Base-by-base conservation (phyloP, 2,113 vertebrate species). In the Chascanopsetta lugubris region DNA sequence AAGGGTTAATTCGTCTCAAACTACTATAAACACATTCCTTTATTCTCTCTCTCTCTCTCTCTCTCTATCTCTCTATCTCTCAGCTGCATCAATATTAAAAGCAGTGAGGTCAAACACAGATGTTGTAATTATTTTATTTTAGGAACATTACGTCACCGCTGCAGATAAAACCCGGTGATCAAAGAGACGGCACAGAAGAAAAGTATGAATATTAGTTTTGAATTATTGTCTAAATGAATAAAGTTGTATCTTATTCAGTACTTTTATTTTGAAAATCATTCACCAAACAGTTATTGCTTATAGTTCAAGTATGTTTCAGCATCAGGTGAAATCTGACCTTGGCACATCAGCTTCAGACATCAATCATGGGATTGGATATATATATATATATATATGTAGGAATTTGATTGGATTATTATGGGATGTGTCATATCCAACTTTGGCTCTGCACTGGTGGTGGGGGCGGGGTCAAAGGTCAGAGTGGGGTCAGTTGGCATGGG, bases 381-480 rank as follows among this genome's bases (percentile, higher is more conserved):
- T 15, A n/a, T n/a, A n/a, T n/a, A n/a, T 38, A 38, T 38, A 38
- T 38, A 17, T 13, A 5, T 8, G 8, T 30, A 30, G 29, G 34
- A 38, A 38, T 15, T 2, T 5, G 34, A 38, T 38, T 38, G 34
- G 3, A n/a, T 38, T 12, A 24, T 18, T 10, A 9, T 13, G 1
- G 20, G 4, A 46, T 46, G n/a, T n/a, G 1, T 29, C 4, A 2
- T 11, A 2, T 60, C n/a, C n/a, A n/a, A n/a, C n/a, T n/a, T n/a
- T n/a, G n/a, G n/a, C n/a, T n/a, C n/a, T 18, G 0, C 8, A 10
- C 13, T 56, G 55, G 12, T 69, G 30, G 50, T 69, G 30, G 22
- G n/a, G 30, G 0, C 24, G 8, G 12, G 66, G 67, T 78, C 63
- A 78, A 73, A 81, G 72, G 71, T 85, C 58, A 65, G 2, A 27